Percentiles rank a stretch among this genome's conserved stretches.
phyloP scores from a whole-genome alignment of 2,888 invertebrate species.

The Endomychus coccineus region DNA sequence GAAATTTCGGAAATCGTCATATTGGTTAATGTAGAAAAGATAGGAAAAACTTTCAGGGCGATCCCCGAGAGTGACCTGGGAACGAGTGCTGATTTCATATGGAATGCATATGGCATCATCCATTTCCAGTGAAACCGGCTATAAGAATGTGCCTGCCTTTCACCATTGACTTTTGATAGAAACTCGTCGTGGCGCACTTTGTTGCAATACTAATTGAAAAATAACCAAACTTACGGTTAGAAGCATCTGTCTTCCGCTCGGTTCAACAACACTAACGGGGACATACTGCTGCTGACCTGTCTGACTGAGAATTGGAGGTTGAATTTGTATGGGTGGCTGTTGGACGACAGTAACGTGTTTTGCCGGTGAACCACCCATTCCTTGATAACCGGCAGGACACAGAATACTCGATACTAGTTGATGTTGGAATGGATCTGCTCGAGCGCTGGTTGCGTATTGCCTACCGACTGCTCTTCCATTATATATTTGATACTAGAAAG shows the following conservation, averaged over 20 bases:
- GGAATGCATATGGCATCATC: too few species aligned
- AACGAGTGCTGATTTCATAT: too few species aligned
- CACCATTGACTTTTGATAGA: too few species aligned
- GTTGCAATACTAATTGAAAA: too few species aligned
- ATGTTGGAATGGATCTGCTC: constrained; percentile 81
- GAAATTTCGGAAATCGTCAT: too few species aligned
- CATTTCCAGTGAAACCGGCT: too few species aligned
- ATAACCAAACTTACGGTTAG: constrained; percentile 56
- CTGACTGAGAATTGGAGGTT: constrained; percentile 75
- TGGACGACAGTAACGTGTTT: constrained; percentile 64
- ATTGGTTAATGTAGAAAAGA: too few species aligned
- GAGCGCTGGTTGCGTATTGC: constrained; percentile 56
- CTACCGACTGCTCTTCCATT: constrained; percentile 62
- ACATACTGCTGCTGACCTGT: constrained; percentile 83
- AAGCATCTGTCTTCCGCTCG: constrained; percentile 72
- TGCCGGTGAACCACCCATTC: constrained; percentile 58
- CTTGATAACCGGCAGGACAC: constrained; percentile 83
- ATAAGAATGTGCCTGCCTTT: too few species aligned
- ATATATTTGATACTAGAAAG: constrained; percentile 70
- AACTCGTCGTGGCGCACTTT: too few species aligned
- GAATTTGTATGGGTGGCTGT: constrained; percentile 65
- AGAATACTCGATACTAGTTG: constrained; percentile 91
- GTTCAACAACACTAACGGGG: constrained; percentile 90
- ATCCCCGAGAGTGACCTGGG: too few species aligned
- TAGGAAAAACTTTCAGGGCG: too few species aligned